Evolutionary conservation across 2,113 vertebrate species (phyloP).

Genomic region (Muntiacus reevesi): DNA sequence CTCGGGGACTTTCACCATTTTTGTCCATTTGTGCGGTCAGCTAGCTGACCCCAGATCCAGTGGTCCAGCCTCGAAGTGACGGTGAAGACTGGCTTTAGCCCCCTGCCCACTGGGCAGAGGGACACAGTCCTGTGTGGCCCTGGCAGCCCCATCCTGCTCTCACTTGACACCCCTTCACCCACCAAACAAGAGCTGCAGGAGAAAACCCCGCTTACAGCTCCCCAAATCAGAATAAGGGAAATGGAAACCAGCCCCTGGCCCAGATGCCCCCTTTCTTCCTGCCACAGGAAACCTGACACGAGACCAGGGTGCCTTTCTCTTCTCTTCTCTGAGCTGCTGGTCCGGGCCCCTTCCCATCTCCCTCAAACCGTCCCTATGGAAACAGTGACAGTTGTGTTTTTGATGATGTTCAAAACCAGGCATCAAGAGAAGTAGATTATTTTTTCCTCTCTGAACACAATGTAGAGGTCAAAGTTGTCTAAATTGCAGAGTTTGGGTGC

Average conservation of each 20-base stretch:
- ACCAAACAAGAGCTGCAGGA: not conserved
- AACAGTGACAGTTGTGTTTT: not conserved
- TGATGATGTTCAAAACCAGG: not conserved
- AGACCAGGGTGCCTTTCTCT: not conserved
- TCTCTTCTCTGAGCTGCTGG: not conserved
- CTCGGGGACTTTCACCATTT: not conserved
- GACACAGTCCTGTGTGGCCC: not conserved
- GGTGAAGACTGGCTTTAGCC: not conserved
- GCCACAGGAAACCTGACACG: not conserved
- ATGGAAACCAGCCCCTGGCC: not conserved
- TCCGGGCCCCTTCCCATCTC: not conserved
- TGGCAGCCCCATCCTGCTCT: accelerated
- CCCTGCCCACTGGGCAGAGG: not conserved
- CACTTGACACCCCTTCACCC: no score
- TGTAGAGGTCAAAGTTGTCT: not conserved
- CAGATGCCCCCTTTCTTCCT: not conserved
- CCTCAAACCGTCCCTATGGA: not conserved
- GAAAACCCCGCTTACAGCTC: not conserved
- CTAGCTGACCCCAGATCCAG: not conserved
- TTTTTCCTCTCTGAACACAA: not conserved
- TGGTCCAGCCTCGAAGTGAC: not conserved
- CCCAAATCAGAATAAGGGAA: not conserved
- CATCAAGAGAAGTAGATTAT: not conserved
- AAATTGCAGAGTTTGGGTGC: not conserved
- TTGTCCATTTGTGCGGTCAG: not conserved